These are phyloP conservation scores for Troides oblongomaculatus DNA, from an alignment of 2,888 invertebrate species.

Conservation along the genomic window DNA sequence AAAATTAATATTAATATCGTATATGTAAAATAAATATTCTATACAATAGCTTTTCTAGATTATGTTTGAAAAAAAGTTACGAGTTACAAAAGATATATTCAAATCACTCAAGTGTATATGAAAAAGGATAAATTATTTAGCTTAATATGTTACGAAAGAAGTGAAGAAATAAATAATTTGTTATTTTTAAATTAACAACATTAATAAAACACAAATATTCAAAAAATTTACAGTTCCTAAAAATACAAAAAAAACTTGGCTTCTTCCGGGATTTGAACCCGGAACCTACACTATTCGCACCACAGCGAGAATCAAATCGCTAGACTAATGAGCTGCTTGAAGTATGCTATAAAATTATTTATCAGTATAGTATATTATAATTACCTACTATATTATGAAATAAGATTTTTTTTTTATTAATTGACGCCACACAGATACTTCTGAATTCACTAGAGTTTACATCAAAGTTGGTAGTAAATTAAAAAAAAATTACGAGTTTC, in stretches of 20 bases:
- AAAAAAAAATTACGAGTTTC: too few relatives aligned
- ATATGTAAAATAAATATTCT: not conserved
- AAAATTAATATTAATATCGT: too few relatives aligned
- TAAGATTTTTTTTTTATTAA: too few relatives aligned
- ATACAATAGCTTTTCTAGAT: not conserved
- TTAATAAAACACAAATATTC: too few relatives aligned
- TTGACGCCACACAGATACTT: too few relatives aligned
- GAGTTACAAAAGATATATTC: not conserved
- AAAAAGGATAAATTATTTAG: not conserved
- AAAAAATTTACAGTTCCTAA: not conserved
- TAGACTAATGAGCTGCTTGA: slow-evolving; percentile 77
- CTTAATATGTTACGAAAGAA: not conserved
- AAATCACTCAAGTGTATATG: not conserved
- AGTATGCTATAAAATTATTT: not conserved
- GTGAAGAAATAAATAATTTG: too few relatives aligned
- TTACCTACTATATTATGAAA: too few relatives aligned
- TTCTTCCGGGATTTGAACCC: slow-evolving; percentile 82
- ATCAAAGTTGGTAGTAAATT: too few relatives aligned
- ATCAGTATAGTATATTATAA: not conserved
- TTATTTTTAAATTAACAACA: not conserved
- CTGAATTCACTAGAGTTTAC: too few relatives aligned
- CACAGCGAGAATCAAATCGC: slow-evolving; percentile 81
- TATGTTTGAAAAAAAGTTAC: not conserved
- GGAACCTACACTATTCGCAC: slow-evolving; percentile 76
- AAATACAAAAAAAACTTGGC: slow-evolving; percentile 43